phyloP scores from a whole-genome alignment of 2,113 vertebrate species.

The Eptatretus burgeri region DNA sequence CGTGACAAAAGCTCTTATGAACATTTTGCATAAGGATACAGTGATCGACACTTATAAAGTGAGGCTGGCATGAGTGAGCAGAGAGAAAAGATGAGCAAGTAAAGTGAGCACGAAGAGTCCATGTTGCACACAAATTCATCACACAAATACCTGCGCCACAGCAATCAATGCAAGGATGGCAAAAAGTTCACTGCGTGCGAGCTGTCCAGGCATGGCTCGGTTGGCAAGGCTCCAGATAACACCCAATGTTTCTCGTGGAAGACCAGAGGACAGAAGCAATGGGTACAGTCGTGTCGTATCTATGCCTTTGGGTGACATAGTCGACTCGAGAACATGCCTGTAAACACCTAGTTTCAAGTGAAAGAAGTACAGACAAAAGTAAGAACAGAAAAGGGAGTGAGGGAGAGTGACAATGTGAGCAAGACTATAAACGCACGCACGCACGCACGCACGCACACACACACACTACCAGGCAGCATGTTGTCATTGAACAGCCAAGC shows the following conservation, averaged over 20 bases:
- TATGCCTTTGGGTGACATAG: slow-evolving; percentile 56
- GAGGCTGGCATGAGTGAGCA: neutral
- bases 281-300: slow-evolving; percentile 89
- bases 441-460: too few species aligned
- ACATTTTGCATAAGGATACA: neutral
- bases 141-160: slow-evolving; percentile 41
- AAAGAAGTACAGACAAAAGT: too few species aligned
- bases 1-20: neutral
- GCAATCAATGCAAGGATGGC: slow-evolving; percentile 65
- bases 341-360: slow-evolving; percentile 32
- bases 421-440: too few species aligned
- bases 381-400: too few species aligned
- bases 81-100: too few species aligned
- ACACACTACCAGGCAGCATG: slow-evolving; percentile 48
- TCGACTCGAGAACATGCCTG: slow-evolving; percentile 69
- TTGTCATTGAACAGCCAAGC: slow-evolving; percentile 75
- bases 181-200: slow-evolving; percentile 89
- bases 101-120: neutral
- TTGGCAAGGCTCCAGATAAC: slow-evolving; percentile 92
- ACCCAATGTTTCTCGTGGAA: slow-evolving; percentile 73
- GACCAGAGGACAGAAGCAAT: slow-evolving; percentile 76
- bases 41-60: neutral
- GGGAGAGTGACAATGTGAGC: too few species aligned
- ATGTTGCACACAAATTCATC: slow-evolving; percentile 2
- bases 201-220: slow-evolving; percentile 69